phyloP scores from a whole-genome alignment of 2,797 vertebrate genomes.

The Oreonectes daqikongensis region DNA sequence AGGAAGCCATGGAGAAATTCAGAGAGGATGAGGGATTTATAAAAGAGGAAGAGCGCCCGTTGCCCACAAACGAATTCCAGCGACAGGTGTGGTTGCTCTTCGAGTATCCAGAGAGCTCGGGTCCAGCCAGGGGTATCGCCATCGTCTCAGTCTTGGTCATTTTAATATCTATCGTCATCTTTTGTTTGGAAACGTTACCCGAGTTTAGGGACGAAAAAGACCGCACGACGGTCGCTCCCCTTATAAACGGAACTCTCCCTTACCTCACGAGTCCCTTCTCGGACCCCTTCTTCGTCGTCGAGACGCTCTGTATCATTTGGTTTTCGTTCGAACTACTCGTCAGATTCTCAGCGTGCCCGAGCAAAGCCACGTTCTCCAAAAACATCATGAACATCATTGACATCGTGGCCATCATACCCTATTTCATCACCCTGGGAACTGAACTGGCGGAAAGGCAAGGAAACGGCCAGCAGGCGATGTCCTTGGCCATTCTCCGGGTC shows the following conservation, averaged over 20 bases:
- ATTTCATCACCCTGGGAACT: conserved; percentile 96
- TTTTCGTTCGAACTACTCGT: conserved; percentile 97
- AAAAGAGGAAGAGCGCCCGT: conserved; percentile 93
- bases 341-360: conserved; percentile 94
- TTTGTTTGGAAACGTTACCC: conserved; percentile 95
- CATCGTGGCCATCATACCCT: conserved; percentile 97
- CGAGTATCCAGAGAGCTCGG: conserved; percentile 96
- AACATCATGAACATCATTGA: conserved; percentile 99
- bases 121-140: conserved; percentile 93
- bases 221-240: conserved; percentile 55
- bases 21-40: conserved; percentile 98
- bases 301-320: conserved; percentile 98
- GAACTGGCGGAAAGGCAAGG: conserved; percentile 94
- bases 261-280: conserved; percentile 83
- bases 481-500: conserved; percentile 92
- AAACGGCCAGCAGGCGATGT: conserved; percentile 97
- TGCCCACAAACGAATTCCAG: conserved; percentile 93
- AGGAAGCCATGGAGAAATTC: conserved; percentile 99
- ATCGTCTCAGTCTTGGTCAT: conserved; percentile 98
- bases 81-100: conserved; percentile 98
- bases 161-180: conserved; percentile 98
- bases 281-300: conserved; percentile 97
- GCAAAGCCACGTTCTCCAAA: conserved; percentile 95
- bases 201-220: conserved; percentile 94
- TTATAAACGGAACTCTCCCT: conserved; percentile 73